These are phyloP conservation scores for Brienomyrus longianalis DNA, from an alignment of 2,113 vertebrate genomes.

Conservation along the genomic window DNA sequence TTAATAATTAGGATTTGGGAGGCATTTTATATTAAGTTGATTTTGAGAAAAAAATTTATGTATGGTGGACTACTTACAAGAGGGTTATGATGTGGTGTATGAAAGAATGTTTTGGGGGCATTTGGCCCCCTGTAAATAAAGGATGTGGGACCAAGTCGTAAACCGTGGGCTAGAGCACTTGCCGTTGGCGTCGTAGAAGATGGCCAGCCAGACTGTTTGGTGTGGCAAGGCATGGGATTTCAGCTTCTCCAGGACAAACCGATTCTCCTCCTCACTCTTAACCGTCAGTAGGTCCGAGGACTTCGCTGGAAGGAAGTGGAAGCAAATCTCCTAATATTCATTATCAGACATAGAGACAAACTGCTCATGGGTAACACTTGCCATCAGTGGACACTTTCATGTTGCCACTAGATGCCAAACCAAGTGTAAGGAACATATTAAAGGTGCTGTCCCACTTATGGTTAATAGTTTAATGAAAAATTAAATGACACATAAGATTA, in stretches of 20 bases:
- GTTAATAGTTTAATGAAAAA: background rate
- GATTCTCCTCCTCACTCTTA: constrained; percentile 73
- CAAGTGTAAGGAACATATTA: background rate
- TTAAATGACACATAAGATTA: background rate
- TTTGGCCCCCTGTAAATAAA: background rate
- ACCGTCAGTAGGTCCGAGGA: constrained; percentile 77
- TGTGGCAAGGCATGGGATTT: constrained; percentile 60
- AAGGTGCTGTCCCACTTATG: background rate
- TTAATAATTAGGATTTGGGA: background rate
- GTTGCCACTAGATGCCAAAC: background rate
- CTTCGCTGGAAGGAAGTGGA: constrained; percentile 46
- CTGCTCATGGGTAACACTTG: background rate
- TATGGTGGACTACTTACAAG: background rate
- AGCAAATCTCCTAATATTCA: constrained; percentile 5
- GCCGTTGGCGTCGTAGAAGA: constrained; percentile 67
- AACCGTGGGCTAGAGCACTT: constrained; percentile 43
- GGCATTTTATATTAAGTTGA: background rate
- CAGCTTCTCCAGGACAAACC: constrained; percentile 76
- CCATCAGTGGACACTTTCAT: background rate
- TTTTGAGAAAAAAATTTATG: background rate
- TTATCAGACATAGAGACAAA: background rate
- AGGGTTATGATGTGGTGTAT: background rate
- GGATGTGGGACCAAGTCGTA: background rate
- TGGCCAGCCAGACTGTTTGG: constrained; percentile 78
- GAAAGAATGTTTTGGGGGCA: background rate